phyloP scores from a whole-genome alignment of 2,888 invertebrate genomes.

The Pheosia gnoma region DNA sequence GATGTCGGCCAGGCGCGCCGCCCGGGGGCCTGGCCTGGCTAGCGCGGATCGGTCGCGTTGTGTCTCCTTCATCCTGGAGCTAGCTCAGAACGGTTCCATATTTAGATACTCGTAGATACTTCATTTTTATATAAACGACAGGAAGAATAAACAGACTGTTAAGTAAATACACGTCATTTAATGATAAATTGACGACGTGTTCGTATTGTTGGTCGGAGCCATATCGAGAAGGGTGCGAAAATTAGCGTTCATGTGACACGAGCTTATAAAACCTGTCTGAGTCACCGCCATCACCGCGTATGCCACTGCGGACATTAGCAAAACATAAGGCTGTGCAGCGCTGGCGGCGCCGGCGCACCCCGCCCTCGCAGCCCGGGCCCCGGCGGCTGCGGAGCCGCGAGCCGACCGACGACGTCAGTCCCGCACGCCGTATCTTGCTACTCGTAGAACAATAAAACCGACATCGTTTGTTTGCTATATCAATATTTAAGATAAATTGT shows the following conservation, averaged over 20 bases:
- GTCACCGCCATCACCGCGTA: background rate
- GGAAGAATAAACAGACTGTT: too few species aligned
- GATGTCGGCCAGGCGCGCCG: too few species aligned
- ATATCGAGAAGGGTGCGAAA: conserved; percentile 37
- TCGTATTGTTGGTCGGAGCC: conserved; percentile 11
- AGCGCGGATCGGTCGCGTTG: too few species aligned
- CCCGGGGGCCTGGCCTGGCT: too few species aligned
- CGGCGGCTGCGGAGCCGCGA: background rate
- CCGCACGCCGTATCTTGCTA: background rate
- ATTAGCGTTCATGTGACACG: conserved; percentile 28
- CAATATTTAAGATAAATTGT: background rate
- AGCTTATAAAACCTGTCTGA: conserved; percentile 9
- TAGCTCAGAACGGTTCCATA: too few species aligned
- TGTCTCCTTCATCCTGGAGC: too few species aligned
- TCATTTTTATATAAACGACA: too few species aligned
- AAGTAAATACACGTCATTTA: background rate
- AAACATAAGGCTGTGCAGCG: background rate
- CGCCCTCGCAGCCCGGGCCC: background rate
- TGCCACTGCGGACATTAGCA: background rate
- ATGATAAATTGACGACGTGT: background rate
- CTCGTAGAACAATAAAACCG: background rate
- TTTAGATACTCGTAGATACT: too few species aligned
- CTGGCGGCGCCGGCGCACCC: background rate
- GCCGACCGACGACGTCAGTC: background rate
- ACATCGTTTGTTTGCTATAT: background rate